phyloP scores from a whole-genome alignment of 2,797 vertebrate species.

The Amazona finschi region DNA sequence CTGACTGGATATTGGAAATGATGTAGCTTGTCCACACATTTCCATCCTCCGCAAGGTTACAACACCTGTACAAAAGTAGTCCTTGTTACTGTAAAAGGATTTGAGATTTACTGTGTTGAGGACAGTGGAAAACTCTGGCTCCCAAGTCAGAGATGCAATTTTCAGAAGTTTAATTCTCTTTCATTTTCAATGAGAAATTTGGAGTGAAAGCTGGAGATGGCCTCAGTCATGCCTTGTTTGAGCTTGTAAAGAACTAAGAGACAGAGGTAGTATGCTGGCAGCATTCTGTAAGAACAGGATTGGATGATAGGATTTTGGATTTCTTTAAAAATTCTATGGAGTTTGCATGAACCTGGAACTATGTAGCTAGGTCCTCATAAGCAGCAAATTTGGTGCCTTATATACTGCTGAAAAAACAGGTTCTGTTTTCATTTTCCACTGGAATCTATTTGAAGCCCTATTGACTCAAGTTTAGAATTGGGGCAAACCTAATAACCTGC shows the following conservation, averaged over 20 bases:
- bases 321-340: neutral
- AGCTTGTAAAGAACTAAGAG: neutral
- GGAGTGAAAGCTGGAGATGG: neutral
- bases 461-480: constrained; percentile 30
- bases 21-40: neutral
- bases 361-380: neutral
- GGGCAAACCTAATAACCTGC: constrained; percentile 41
- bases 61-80: neutral
- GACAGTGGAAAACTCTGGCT: neutral
- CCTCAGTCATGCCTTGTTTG: neutral
- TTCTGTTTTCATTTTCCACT: constrained; percentile 6
- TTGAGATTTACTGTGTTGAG: neutral
- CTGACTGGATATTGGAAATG: neutral
- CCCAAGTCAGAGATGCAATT: neutral
- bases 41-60: neutral
- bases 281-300: neutral
- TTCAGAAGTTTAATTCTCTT: neutral
- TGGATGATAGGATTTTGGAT: neutral
- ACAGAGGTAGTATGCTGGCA: neutral
- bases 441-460: neutral
- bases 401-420: neutral
- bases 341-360: neutral
- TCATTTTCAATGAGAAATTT: neutral
- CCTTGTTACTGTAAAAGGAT: neutral
- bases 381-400: neutral